Conservation (phyloP, 2,113 vertebrate genomes). For the Dipodomys spectabilis region DNA sequence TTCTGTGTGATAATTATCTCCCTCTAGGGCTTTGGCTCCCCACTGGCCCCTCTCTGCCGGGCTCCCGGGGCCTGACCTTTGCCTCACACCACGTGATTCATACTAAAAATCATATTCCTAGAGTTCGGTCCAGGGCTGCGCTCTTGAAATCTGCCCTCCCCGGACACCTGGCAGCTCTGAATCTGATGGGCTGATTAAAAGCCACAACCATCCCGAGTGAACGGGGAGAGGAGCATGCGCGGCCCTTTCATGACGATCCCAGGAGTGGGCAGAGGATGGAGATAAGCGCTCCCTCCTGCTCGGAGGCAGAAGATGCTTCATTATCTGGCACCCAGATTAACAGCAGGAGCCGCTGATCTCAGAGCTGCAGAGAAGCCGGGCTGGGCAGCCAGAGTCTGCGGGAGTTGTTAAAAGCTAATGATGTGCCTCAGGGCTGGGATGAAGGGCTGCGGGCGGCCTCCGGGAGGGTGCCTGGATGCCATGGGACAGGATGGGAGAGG, state of each 20-base stretch:
- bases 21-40: not conserved
- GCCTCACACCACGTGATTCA: not conserved
- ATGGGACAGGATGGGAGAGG: not conserved
- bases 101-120: not conserved
- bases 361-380: not conserved
- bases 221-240: not conserved
- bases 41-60: not conserved
- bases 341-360: not conserved
- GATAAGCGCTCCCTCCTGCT: not conserved
- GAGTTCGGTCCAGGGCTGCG: not conserved
- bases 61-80: not conserved
- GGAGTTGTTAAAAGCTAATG: not conserved
- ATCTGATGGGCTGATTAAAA: slow-evolving; percentile 36
- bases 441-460: not conserved
- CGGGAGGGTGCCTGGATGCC: not conserved
- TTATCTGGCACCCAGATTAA: slow-evolving; percentile 61
- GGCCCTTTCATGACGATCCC: slow-evolving; percentile 25
- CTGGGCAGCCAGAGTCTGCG: not conserved
- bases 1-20: not conserved
- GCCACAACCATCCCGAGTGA: not conserved
- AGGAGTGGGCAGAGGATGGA: not conserved
- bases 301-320: not conserved
- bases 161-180: fast-evolving
- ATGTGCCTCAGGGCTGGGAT: slow-evolving; percentile 12
- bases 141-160: not conserved